These are phyloP conservation scores for Theocolax elegans DNA, from an alignment of 1,140 invertebrate genomes.

Conservation along the genomic window DNA sequence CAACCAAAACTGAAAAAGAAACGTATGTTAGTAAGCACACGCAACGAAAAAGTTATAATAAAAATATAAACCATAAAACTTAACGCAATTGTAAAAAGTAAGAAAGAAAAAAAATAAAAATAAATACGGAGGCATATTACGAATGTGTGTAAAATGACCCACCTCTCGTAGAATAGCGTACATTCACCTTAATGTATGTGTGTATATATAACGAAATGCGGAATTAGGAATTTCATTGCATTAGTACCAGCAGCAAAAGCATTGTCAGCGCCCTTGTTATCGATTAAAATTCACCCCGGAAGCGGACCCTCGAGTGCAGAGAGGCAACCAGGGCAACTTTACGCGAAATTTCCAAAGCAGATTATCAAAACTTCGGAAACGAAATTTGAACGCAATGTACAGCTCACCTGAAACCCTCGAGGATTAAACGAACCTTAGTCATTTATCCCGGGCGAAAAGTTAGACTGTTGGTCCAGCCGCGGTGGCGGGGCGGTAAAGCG, in stretches of 20 bases:
- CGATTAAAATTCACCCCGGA: not conserved
- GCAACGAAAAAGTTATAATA: too few species aligned
- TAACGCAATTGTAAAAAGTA: too few species aligned
- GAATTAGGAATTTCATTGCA: not conserved
- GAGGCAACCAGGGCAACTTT: not conserved
- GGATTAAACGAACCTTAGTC: not conserved
- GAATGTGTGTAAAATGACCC: too few species aligned
- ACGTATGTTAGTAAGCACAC: too few species aligned
- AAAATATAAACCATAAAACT: too few species aligned
- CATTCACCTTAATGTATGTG: too few species aligned
- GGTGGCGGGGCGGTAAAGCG: too few species aligned
- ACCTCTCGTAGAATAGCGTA: too few species aligned
- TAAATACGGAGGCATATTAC: too few species aligned
- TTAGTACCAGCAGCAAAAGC: slow-evolving; percentile 1
- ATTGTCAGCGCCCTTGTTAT: not conserved
- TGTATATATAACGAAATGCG: not conserved
- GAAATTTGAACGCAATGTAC: not conserved
- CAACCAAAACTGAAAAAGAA: not conserved
- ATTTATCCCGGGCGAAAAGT: not conserved
- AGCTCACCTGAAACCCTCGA: not conserved
- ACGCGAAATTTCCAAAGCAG: slow-evolving; percentile 22
- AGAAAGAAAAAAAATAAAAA: too few species aligned
- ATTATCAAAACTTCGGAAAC: slow-evolving; percentile 19
- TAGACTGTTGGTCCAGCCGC: not conserved
- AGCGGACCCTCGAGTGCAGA: too few species aligned